Base-by-base conservation (phyloP, 2,888 invertebrate genomes). In the Ectemnius lituratus region DNA sequence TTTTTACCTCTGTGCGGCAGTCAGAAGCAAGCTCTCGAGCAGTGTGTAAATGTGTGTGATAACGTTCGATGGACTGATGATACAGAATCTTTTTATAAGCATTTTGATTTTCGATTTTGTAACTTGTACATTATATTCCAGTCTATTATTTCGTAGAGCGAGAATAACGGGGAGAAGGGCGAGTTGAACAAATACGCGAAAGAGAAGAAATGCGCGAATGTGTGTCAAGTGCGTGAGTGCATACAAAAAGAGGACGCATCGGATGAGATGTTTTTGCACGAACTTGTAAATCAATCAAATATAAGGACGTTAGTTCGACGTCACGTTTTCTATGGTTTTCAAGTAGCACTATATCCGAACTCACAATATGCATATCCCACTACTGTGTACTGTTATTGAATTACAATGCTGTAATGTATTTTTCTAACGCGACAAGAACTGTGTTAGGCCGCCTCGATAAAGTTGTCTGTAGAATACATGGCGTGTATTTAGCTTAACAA, bases 271-370 rank as follows among this genome's bases (percentile, higher is more conserved):
- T 76, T 72, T 81, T 76, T 79, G 56, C 71, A 68, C 67, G 66
- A 68, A 67, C 49, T 37, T 78, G 68, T 71, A 65, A 71, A 78
- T 47, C 56, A 73, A 71, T 28, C 52, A 16, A 16, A 52, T 74
- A 67, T 63, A 75, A 71, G 73, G 58, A 67, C 58, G 70, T 67
- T 45, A 56, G 77, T 73, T 73, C 69, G 56, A 56, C 45, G 58
- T 56, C 71, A 67, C 62, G 69, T 79, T 79, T 73, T 66, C 61
- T 70, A 71, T 66, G 73, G 61, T 72, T 79, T 76, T 75, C 58
- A 79, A 81, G 70, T 82, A 82, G 81, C 77, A 79, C 81, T 81
- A 82, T 78, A 73, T 37, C 37, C 65, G 70, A 64, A 57, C 67
- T 52, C 23, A 67, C 62, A 78, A 68, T 52, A 77, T 76, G 71